Conservation (phyloP, 2,888 invertebrate species). For the Meta bourneti region DNA sequence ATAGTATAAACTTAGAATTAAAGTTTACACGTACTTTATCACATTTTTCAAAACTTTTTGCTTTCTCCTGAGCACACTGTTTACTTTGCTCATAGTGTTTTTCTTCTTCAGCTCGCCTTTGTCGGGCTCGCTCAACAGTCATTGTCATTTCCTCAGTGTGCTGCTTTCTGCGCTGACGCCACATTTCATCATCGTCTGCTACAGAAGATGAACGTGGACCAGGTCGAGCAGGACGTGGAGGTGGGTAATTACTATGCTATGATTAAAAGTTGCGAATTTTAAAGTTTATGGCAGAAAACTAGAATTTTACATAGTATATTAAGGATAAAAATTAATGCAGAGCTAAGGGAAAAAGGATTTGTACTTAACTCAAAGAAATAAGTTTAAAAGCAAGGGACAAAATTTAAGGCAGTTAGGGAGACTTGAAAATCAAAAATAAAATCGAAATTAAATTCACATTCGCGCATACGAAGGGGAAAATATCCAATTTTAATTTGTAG, state of each 20-base stretch:
- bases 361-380: not conserved
- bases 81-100: slow-evolving; percentile 86
- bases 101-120: slow-evolving; percentile 93
- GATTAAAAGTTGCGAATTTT: slow-evolving; percentile 16
- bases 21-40: slow-evolving; percentile 63
- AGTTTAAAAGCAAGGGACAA: no score
- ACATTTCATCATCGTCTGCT: slow-evolving; percentile 85
- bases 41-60: slow-evolving; percentile 85
- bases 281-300: not conserved
- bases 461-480: not conserved
- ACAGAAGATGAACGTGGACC: slow-evolving; percentile 78
- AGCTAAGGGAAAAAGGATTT: not conserved
- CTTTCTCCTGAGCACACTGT: slow-evolving; percentile 85
- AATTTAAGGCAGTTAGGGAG: no score
- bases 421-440: no score
- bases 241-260: slow-evolving; percentile 71
- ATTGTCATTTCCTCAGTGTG: slow-evolving; percentile 88
- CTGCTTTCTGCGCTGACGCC: slow-evolving; percentile 87
- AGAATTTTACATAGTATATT: not conserved
- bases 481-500: no score
- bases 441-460: no score
- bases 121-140: slow-evolving; percentile 90
- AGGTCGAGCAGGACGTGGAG: slow-evolving; percentile 66
- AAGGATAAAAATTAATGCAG: not conserved
- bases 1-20: not conserved